Evolutionary conservation across 2,888 invertebrate species (phyloP).

Genomic region (Lymantria monacha): DNA sequence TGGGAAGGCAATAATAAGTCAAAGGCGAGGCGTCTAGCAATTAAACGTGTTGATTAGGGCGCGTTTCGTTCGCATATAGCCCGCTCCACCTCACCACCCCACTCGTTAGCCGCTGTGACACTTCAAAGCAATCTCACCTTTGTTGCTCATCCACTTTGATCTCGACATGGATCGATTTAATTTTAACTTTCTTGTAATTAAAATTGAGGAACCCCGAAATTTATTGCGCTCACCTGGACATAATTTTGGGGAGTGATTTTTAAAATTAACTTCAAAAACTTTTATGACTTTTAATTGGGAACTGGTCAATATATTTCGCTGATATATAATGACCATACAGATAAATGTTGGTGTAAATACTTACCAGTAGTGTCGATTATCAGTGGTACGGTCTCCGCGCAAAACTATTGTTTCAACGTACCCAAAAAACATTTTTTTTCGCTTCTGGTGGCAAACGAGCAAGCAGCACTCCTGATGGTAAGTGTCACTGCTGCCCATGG

Average conservation of each 20-base stretch:
- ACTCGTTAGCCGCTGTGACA: constrained; percentile 50
- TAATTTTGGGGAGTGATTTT: constrained; percentile 11
- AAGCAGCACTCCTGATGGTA: no score
- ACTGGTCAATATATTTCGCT: not conserved
- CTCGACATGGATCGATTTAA: constrained; percentile 57
- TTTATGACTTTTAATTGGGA: not conserved
- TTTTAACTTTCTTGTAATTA: constrained; percentile 62
- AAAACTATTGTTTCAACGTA: no score
- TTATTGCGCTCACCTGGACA: constrained; percentile 21
- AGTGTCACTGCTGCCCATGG: no score
- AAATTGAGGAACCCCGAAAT: constrained; percentile 49
- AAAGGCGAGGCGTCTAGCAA: constrained; percentile 43
- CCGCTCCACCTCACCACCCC: constrained; percentile 19
- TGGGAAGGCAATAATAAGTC: constrained; percentile 34
- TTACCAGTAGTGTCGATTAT: no score
- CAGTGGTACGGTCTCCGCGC: no score
- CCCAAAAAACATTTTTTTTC: no score
- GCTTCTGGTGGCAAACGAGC: no score
- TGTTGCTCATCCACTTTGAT: constrained; percentile 63
- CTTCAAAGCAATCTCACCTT: constrained; percentile 68
- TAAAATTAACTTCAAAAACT: constrained; percentile 3
- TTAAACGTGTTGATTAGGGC: constrained; percentile 50
- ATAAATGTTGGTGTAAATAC: no score
- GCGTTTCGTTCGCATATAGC: constrained; percentile 38
- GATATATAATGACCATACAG: no score